Percentiles rank a stretch among this genome's conserved stretches.
These are phyloP conservation scores for Drosophila macrospina DNA, from an alignment of 2,888 invertebrate species.

Conservation along the genomic window DNA sequence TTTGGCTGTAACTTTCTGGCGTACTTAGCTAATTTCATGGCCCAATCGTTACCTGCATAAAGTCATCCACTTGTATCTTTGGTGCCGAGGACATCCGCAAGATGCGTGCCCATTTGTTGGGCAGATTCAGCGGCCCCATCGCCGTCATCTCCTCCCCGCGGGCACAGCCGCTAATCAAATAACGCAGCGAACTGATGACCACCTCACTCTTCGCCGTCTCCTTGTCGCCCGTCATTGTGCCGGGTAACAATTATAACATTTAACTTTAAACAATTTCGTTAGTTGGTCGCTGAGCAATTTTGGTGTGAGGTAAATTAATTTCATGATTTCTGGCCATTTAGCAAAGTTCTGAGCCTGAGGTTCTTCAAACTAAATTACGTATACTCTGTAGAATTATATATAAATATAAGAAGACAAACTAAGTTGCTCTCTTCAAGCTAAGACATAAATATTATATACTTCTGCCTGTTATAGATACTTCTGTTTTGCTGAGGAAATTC, in stretches of 20 bases:
- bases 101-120: conserved; percentile 84
- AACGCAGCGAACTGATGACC: conserved; percentile 77
- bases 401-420: too few species aligned
- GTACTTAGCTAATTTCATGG: conserved; percentile 22
- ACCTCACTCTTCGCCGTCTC: conserved; percentile 78
- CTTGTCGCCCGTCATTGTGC: conserved; percentile 52
- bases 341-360: background rate
- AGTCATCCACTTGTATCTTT: conserved; percentile 83
- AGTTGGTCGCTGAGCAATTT: conserved; percentile 1
- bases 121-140: conserved; percentile 81
- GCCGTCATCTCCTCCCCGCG: conserved; percentile 76
- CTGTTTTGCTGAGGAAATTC: too few species aligned
- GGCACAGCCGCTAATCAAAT: conserved; percentile 82
- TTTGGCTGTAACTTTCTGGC: conserved; percentile 11
- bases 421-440: too few species aligned
- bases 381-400: too few species aligned
- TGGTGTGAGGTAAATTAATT: background rate
- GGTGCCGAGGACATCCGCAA: conserved; percentile 81
- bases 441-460: too few species aligned
- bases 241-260: conserved; percentile 6
- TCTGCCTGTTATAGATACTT: too few species aligned
- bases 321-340: background rate
- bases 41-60: conserved; percentile 81
- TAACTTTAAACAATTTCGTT: conserved; percentile 5
- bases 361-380: too few species aligned